Conservation (phyloP, 2,888 invertebrate genomes). For the Panopea generosa region DNA sequence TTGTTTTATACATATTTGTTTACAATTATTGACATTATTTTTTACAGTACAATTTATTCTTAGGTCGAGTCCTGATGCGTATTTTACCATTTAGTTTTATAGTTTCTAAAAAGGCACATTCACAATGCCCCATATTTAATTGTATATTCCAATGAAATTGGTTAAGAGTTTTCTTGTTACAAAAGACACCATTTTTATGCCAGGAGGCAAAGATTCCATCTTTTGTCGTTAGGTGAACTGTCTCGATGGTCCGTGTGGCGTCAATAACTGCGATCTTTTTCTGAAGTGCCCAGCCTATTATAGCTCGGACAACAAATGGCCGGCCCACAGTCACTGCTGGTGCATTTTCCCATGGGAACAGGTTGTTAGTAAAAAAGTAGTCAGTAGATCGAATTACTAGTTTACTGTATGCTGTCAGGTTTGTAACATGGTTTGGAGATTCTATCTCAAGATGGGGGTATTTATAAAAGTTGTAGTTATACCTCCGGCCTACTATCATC, state of each 20-base stretch:
- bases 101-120: conserved; percentile 41
- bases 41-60: too few species aligned
- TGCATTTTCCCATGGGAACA: conserved; percentile 39
- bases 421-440: conserved; percentile 11
- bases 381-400: conserved; percentile 44
- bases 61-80: too few species aligned
- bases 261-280: conserved; percentile 29
- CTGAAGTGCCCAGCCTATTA: conserved; percentile 31
- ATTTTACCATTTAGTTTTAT: too few species aligned
- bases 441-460: conserved; percentile 5
- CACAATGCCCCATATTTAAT: conserved; percentile 29
- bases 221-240: conserved; percentile 38
- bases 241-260: conserved; percentile 34
- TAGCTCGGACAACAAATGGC: conserved; percentile 38
- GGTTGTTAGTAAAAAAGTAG: conserved; percentile 39
- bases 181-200: conserved; percentile 29
- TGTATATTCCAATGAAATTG: conserved; percentile 16
- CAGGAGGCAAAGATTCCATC: conserved; percentile 40
- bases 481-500: conserved; percentile 31
- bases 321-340: conserved; percentile 35
- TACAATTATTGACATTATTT: too few species aligned
- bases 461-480: conserved; percentile 34
- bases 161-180: conserved; percentile 22
- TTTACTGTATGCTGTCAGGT: conserved; percentile 7
- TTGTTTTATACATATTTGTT: too few species aligned